Conservation (phyloP, 2,113 vertebrate genomes). For the Halcyon malimbica region DNA sequence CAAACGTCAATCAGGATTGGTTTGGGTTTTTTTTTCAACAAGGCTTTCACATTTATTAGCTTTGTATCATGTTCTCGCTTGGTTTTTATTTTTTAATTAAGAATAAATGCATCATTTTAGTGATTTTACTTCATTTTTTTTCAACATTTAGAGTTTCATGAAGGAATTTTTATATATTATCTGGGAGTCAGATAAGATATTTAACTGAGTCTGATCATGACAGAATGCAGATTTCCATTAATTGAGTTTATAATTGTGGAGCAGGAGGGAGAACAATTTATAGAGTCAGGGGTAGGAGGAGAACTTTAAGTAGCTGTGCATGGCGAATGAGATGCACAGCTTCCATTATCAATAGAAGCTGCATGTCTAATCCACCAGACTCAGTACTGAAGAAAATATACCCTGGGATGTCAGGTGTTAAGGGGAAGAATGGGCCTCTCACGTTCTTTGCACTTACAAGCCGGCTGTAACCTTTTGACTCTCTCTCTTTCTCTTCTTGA, state of each 20-base stretch:
- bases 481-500: constrained; percentile 60
- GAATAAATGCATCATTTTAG: neutral
- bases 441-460: constrained; percentile 65
- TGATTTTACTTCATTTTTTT: neutral
- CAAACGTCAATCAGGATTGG: neutral
- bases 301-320: neutral
- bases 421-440: constrained; percentile 67
- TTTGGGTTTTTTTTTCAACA: neutral
- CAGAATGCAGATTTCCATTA: neutral
- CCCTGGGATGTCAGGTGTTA: constrained; percentile 68
- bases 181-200: neutral
- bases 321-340: constrained; percentile 10
- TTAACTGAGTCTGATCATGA: neutral
- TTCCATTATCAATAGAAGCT: constrained; percentile 25
- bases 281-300: neutral
- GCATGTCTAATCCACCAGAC: constrained; percentile 45
- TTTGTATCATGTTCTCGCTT: neutral
- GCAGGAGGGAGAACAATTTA: neutral
- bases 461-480: constrained; percentile 63
- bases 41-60: neutral
- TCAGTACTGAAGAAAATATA: neutral
- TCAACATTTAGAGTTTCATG: neutral
- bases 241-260: neutral
- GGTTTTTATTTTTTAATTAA: neutral
- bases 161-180: neutral